Evolutionary conservation across 2,113 vertebrate genomes (phyloP).

Genomic region (Cottus gobio): DNA sequence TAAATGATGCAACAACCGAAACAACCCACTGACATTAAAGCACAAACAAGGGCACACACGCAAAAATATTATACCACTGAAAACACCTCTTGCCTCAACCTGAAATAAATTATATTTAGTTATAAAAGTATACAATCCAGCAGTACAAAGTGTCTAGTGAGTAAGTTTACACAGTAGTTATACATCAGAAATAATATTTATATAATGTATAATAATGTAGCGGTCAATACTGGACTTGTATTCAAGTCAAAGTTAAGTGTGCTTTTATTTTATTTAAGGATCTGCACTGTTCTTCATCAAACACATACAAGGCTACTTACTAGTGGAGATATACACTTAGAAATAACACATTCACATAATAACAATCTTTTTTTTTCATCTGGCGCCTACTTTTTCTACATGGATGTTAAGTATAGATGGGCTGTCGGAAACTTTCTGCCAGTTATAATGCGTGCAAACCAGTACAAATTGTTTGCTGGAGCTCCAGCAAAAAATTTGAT

Average conservation of each 20-base stretch:
- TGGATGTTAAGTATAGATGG: constrained; percentile 37
- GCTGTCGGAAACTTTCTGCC: constrained; percentile 1
- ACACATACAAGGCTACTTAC: neutral
- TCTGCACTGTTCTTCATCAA: neutral
- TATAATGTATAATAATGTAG: too few species aligned
- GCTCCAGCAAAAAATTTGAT: constrained; percentile 17
- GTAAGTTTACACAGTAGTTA: neutral
- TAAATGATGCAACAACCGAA: neutral
- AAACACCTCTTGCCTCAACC: neutral
- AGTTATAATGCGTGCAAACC: constrained; percentile 42
- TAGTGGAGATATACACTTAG: neutral
- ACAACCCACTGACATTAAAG: constrained; percentile 7
- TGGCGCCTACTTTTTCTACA: neutral
- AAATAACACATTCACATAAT: neutral
- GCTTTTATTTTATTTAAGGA: neutral
- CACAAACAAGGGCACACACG: constrained; percentile 23
- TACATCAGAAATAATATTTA: neutral
- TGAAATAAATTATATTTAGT: too few species aligned
- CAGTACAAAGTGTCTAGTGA: too few species aligned
- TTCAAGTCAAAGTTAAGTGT: neutral
- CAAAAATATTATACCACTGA: neutral
- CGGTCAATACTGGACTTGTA: neutral
- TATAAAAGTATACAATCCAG: too few species aligned
- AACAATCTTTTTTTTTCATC: neutral
- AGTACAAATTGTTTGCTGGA: constrained; percentile 34